Percentiles rank a stretch among this genome's conserved stretches.
Evolutionary conservation across 2,888 invertebrate species (phyloP).

Genomic region (Leptinotarsa tumamoca): DNA sequence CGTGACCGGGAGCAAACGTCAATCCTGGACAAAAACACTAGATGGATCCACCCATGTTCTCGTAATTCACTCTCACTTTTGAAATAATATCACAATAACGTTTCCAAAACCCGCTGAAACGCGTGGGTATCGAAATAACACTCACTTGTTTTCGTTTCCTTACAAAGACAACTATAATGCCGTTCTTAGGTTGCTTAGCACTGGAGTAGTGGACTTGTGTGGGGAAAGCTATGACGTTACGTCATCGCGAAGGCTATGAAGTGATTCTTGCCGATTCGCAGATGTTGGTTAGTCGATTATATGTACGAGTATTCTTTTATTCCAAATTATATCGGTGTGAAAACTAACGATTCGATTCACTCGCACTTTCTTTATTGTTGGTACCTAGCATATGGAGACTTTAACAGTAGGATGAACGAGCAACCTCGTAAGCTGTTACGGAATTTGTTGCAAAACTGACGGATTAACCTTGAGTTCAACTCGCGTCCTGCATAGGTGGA

Average conservation of each 20-base stretch:
- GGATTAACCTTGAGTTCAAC: constrained; percentile 27
- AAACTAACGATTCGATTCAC: constrained; percentile 10
- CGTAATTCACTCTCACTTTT: constrained; percentile 47
- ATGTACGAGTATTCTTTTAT: constrained; percentile 22
- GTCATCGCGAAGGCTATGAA: constrained; percentile 48
- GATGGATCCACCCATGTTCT: constrained; percentile 36
- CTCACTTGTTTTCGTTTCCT: constrained; percentile 45
- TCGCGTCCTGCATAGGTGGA: constrained; percentile 23
- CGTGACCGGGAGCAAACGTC: neutral
- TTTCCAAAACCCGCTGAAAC: constrained; percentile 37
- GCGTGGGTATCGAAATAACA: constrained; percentile 45
- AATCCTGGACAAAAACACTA: constrained; percentile 24
- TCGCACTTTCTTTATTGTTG: constrained; percentile 1
- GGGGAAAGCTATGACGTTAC: constrained; percentile 52
- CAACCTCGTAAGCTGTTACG: constrained; percentile 24
- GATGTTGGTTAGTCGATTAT: constrained; percentile 28
- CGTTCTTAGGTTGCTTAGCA: constrained; percentile 46
- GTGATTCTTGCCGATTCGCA: constrained; percentile 44
- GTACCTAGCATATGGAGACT: constrained; percentile 17
- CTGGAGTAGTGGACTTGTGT: constrained; percentile 36
- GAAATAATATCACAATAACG: constrained; percentile 35
- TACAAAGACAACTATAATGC: constrained; percentile 49
- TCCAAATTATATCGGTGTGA: constrained; percentile 23
- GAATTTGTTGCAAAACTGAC: constrained; percentile 23
- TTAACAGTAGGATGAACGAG: constrained; percentile 26